Conservation (phyloP, 2,888 invertebrate genomes). For the Napeogenes inachia region DNA sequence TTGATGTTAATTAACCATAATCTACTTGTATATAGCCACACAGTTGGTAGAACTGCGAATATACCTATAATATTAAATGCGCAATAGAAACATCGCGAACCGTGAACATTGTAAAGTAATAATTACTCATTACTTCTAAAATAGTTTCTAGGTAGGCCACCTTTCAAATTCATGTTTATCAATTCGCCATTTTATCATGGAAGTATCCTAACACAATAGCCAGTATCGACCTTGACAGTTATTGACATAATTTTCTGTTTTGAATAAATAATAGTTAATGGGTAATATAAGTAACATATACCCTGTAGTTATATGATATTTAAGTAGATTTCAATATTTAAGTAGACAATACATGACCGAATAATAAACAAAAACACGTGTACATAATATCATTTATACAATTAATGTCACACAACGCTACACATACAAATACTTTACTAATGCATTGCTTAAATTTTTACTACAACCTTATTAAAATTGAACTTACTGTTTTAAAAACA, state of each 20-base stretch:
- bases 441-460: background rate
- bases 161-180: no score
- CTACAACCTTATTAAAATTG: slow-evolving; percentile 3
- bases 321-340: background rate
- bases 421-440: background rate
- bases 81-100: slow-evolving; percentile 1
- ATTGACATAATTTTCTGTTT: background rate
- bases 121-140: no score
- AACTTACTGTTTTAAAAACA: slow-evolving; percentile 25
- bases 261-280: background rate
- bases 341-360: background rate
- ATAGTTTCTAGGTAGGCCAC: no score
- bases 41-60: background rate
- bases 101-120: background rate
- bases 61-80: background rate
- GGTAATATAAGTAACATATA: background rate
- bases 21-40: background rate
- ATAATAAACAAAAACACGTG: slow-evolving; percentile 16
- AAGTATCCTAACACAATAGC: background rate
- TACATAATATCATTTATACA: background rate
- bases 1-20: background rate
- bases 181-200: no score
- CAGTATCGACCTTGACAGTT: background rate
- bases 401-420: no score
- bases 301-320: background rate